Base-by-base conservation (phyloP, 2,113 vertebrate genomes). In the Amblyopsis rosae region DNA sequence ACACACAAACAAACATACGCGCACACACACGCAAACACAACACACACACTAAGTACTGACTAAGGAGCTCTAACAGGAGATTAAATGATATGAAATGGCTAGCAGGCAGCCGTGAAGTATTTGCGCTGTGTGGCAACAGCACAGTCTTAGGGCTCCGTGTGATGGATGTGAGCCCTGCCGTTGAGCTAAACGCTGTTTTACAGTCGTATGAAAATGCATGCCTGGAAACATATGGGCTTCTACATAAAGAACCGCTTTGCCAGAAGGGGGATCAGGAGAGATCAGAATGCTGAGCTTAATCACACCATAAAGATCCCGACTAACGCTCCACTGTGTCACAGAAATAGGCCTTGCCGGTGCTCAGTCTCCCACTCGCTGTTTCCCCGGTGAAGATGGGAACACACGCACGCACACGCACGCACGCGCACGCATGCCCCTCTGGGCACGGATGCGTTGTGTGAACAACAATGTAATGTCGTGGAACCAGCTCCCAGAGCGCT, bases 401-500 rank as follows among this genome's bases (percentile, higher is more conserved):
- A 63, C 47, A 45, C 60, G 72, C 59, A 72, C 19, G 19, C 19
- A 19, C 19, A 1, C 19, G 19, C 19, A 19, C 19, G 19, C 26
- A 26, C 19, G 19, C 26, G 3, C 26, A 26, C 26, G 0, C 26
- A 26, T 3, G 26, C 46, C 57, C 68, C 4, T 10, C 76, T 65
- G 60, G 73, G 75, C 79, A 71, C 70, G 61, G 59, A 82, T 16
- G 81, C 73, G 46, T 84, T 75, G 79, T 79, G 71, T 69, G 80
- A 85, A 66, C 82, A 84, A 73, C 41, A 12, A 81, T 75, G 77
- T 91, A 91, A 90, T 91, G 88, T 90, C 33, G 83, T 88, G 89
- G 88, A 92, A 91, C 88, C 88, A 87, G 88, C 82, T 84, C 81
- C 82, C 57, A 62, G 63, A 78, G 80, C 70, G 54, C 74, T 59